phyloP scores from a whole-genome alignment of 2,113 vertebrate species.

The Campylomormyrus tamandua region DNA sequence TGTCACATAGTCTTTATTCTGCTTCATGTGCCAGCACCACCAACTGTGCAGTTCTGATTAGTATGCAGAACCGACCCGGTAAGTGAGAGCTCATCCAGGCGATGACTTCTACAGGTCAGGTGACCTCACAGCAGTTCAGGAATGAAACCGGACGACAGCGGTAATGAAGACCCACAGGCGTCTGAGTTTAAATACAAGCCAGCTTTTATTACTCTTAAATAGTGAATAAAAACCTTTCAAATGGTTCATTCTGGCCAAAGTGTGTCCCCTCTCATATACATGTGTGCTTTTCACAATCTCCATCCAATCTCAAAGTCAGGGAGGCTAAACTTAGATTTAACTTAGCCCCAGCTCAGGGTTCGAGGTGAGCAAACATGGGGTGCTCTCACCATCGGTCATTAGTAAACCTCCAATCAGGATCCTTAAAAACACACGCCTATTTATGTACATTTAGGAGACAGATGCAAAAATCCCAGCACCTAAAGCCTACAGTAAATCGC shows the following conservation, averaged over 20 bases:
- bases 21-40: background rate
- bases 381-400: background rate
- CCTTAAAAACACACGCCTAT: background rate
- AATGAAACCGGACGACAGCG: background rate
- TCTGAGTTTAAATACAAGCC: background rate
- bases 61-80: background rate
- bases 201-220: constrained; percentile 13
- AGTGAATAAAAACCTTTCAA: background rate
- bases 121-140: background rate
- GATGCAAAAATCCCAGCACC: background rate
- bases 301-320: background rate
- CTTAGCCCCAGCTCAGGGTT: background rate
- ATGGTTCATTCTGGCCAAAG: background rate
- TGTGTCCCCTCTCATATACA: background rate
- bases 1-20: background rate
- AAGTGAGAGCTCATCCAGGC: background rate
- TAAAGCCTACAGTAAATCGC: background rate
- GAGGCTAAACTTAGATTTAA: background rate
- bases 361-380: background rate
- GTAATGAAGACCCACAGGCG: background rate
- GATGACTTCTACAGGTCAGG: background rate
- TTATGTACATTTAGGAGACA: background rate
- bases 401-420: background rate
- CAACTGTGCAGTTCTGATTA: background rate
- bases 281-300: background rate